Percentiles rank a stretch among this genome's conserved stretches.
Evolutionary conservation across 2,113 vertebrate species (phyloP).

Genomic region (Sebastes fasciatus): DNA sequence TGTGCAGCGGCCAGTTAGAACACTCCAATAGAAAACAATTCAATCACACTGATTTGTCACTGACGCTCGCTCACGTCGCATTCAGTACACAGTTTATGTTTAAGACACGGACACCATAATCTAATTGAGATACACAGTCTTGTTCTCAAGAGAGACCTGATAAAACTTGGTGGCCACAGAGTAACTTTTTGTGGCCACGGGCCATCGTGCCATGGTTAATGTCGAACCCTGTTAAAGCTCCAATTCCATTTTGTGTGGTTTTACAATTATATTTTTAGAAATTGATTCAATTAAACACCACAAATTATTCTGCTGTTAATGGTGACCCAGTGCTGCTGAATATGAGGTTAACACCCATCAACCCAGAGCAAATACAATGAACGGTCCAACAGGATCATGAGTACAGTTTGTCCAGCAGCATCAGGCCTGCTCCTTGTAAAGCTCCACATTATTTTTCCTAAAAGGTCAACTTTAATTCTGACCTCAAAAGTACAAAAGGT

Average conservation of each 20-base stretch:
- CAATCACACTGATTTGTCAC: too few species aligned
- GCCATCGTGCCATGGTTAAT: too few species aligned
- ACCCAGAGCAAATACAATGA: constrained; percentile 5
- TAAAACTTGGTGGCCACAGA: too few species aligned
- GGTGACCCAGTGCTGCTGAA: background rate
- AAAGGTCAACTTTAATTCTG: constrained; percentile 69
- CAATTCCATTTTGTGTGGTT: background rate
- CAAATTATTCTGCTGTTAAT: background rate
- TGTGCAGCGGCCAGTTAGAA: too few species aligned
- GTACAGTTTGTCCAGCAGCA: constrained; percentile 26
- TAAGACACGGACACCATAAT: too few species aligned
- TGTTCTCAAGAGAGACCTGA: too few species aligned
- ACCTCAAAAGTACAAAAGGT: constrained; percentile 65
- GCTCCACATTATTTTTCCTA: constrained; percentile 9
- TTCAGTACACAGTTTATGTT: too few species aligned
- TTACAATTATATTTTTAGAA: background rate
- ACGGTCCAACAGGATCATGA: constrained; percentile 11
- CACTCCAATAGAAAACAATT: too few species aligned
- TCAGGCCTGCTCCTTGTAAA: constrained; percentile 37
- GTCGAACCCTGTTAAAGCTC: background rate
- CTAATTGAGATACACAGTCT: too few species aligned
- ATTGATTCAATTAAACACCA: background rate
- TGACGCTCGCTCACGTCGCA: too few species aligned
- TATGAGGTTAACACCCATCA: background rate
- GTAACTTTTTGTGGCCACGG: too few species aligned